Percentiles rank a stretch among this genome's conserved stretches.
These are phyloP conservation scores for Parnassius orleans DNA, from an alignment of 2,888 invertebrate species.

Conservation along the genomic window DNA sequence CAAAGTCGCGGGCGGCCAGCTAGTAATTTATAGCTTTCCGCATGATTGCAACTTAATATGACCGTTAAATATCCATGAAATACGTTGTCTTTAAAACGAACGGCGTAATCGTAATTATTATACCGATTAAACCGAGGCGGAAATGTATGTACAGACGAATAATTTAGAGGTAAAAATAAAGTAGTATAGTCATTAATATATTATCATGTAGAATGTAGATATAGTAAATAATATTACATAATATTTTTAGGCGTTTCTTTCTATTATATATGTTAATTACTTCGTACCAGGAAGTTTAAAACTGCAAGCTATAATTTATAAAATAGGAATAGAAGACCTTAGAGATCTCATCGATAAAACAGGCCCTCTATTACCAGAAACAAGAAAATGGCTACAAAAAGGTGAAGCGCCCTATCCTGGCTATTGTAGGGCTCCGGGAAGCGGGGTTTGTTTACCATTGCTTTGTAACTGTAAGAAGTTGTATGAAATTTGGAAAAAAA, in stretches of 20 bases:
- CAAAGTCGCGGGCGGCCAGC: too few species aligned
- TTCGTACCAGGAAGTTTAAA: slow-evolving; percentile 54
- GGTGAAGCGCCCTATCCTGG: slow-evolving; percentile 66
- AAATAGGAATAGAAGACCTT: slow-evolving; percentile 37
- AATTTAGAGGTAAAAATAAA: slow-evolving; percentile 16
- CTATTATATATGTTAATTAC: slow-evolving; percentile 53
- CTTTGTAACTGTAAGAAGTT: slow-evolving; percentile 62
- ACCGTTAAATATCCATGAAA: slow-evolving; percentile 9
- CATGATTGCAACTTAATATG: slow-evolving; percentile 1
- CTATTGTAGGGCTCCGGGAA: slow-evolving; percentile 64
- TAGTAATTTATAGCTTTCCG: not conserved
- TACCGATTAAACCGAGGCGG: not conserved
- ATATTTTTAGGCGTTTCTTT: slow-evolving; percentile 49
- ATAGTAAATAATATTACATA: not conserved
- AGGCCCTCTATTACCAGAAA: slow-evolving; percentile 27
- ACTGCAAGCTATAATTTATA: slow-evolving; percentile 38
- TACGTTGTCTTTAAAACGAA: too few species aligned
- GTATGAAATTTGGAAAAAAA: slow-evolving; percentile 45
- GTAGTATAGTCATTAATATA: too few species aligned
- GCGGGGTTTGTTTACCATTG: slow-evolving; percentile 45
- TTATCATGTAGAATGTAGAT: not conserved
- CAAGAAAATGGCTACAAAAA: slow-evolving; percentile 54
- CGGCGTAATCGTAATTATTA: too few species aligned
- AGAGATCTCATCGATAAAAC: slow-evolving; percentile 32
- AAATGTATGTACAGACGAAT: slow-evolving; percentile 5